Evolutionary conservation across 2,888 invertebrate species (phyloP).

Genomic region (Volucella bombylans): DNA sequence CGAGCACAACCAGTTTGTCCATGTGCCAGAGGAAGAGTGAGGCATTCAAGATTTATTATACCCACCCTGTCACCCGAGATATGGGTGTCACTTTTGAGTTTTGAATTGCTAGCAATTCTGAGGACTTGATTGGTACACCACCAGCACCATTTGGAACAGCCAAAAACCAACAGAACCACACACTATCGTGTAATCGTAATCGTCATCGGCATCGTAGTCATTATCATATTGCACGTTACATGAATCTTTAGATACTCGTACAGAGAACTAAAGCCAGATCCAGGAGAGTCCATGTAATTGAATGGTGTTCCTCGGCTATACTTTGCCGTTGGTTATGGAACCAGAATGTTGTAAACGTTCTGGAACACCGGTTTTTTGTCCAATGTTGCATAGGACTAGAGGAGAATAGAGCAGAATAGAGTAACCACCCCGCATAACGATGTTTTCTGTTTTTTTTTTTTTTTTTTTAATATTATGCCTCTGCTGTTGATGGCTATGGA

Average conservation of each 20-base stretch:
- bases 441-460: slow-evolving; percentile 7
- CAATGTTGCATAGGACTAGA: slow-evolving; percentile 12
- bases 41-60: slow-evolving; percentile 60
- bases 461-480: not conserved
- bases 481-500: slow-evolving; percentile 18
- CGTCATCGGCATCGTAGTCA: slow-evolving; percentile 63
- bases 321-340: slow-evolving; percentile 37
- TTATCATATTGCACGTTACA: slow-evolving; percentile 67
- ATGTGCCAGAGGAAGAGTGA: slow-evolving; percentile 8
- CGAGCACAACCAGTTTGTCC: slow-evolving; percentile 59
- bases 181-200: slow-evolving; percentile 30
- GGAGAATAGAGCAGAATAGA: not conserved
- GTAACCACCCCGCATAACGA: slow-evolving; percentile 63
- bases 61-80: slow-evolving; percentile 61
- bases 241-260: slow-evolving; percentile 25
- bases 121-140: slow-evolving; percentile 65
- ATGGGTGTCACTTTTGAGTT: slow-evolving; percentile 53
- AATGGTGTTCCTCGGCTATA: slow-evolving; percentile 40
- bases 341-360: slow-evolving; percentile 45
- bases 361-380: slow-evolving; percentile 33
- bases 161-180: not conserved
- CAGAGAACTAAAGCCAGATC: not conserved
- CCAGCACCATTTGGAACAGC: slow-evolving; percentile 19
- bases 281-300: slow-evolving; percentile 58
- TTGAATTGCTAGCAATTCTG: not conserved